Evolutionary conservation across 92 coral and sea anemone genomes (phyloP), one percentile per base, ranked within the genome.

Genomic region (Desmophyllum pertusum): DNA sequence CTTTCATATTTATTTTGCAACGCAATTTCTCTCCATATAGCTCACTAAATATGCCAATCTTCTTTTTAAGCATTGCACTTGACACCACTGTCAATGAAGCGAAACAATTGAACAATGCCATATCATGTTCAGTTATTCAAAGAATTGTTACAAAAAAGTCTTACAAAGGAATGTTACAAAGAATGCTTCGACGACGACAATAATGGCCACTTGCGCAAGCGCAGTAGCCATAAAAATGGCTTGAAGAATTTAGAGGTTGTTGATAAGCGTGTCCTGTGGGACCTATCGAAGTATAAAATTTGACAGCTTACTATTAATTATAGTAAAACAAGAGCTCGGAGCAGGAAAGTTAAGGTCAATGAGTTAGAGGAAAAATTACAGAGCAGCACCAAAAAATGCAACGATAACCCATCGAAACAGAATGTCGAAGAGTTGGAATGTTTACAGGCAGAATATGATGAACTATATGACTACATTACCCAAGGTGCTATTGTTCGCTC

Each of bases 321-420:
- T 61, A 81, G 92, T 65, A 85, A 89, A 80, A 59, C 67, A 63
- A 85, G 85, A 69, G 86, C 84, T 37, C 76, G 77, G 50, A 81
- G 42, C 38, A 75, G 83, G 55, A 85, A 62, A 81, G 70, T 48
- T 66, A 81, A 70, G 17, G 52, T 81, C 25, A 76, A 84, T 50
- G 89, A 89, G 21, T 41, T 63, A 23, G 70, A 72, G 52, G 80
- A 74, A 80, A 88, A 84, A 64, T 77, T 81, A 30, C 78, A 86
- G 31, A 21, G 59, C 57, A 19, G 62, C 10, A 75, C 72, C 42
- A 4, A 67, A 40, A 80, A 57, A 3, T 61, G 67, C 18, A 27
- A 61, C 67, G 18, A 61, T 5, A 27, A 61, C 30, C 67, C 67
- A 61, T 61, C 67, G 7, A 61, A 61, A 61, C 67, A 61, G 18